Evolutionary conservation across 2,113 vertebrate genomes (phyloP).

Genomic region (Loxodonta africana): DNA sequence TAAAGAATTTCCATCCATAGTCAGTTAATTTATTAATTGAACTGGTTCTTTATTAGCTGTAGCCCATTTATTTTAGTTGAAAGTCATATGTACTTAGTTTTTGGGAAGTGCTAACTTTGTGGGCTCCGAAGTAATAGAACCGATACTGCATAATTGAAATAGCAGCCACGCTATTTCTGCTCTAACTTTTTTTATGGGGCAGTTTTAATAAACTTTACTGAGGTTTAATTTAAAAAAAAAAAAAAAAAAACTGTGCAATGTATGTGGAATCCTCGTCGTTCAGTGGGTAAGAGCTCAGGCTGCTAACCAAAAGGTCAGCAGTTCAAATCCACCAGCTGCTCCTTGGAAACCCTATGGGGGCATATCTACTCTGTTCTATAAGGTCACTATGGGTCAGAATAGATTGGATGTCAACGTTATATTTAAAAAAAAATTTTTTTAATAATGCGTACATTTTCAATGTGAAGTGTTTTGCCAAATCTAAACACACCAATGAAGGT

Average conservation of each 20-base stretch:
- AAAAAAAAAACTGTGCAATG: too few relatives aligned
- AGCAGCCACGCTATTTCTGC: not conserved
- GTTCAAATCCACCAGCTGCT: too few relatives aligned
- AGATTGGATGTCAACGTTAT: too few relatives aligned
- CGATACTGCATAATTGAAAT: not conserved
- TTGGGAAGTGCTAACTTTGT: not conserved
- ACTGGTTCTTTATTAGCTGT: not conserved
- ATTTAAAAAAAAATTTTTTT: too few relatives aligned
- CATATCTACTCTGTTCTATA: too few relatives aligned
- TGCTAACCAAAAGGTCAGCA: too few relatives aligned
- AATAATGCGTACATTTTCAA: not conserved
- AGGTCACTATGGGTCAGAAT: too few relatives aligned
- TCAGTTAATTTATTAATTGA: not conserved
- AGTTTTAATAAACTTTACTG: constrained; percentile 1
- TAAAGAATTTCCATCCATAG: not conserved
- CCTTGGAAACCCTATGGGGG: too few relatives aligned
- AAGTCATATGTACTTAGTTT: not conserved
- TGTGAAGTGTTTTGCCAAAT: not conserved
- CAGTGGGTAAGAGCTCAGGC: too few relatives aligned
- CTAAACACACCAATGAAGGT: not conserved
- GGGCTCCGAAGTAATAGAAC: not conserved
- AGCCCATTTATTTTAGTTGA: not conserved
- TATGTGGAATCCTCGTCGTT: too few relatives aligned
- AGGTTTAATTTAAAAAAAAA: too few relatives aligned
- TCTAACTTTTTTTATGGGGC: not conserved